Evolutionary conservation across 2,888 invertebrate species (phyloP), one percentile per base, ranked within the genome.

Genomic region (Tineola bisselliella): DNA sequence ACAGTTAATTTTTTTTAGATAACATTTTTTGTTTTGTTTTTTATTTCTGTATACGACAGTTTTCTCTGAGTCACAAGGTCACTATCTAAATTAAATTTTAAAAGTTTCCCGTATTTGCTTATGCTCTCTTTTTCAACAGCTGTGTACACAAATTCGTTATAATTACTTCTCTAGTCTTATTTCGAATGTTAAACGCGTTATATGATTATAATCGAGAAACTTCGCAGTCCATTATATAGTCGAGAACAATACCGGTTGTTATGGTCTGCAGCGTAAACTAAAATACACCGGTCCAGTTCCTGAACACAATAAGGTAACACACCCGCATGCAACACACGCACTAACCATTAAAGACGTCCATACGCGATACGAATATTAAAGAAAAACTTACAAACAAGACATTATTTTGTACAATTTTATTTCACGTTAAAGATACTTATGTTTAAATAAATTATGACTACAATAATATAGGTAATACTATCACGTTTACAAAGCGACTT

Each of bases 331-430:
- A 48, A 12, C 15, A 31, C 52, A 48, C 59, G 52, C 62, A 52
- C 52, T 12, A 19, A 44, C 59, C 62, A 62, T 62, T 62, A 62
- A 48, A 38, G 56, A 59, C 58, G 33, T 15, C 18, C 13, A 60
- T 25, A 56, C 52, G 52, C 15, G 52, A 61, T 58, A 56, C 54
- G 15, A 13, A 48, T 48, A 15, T 6, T 31, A 59, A 33, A 43
- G 18, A 52, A 56, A 52, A 61, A 52, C 31, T 38, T 25, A 61
- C 62, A 15, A 70, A 74, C 77, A 79, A 79, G 73, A 79, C 76
- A 76, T 84, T 84, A 84, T 59, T 62, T 30, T 86, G 31, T 86
- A 80, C 69, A 81, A 80, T 82, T 25, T 81, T 78, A 63, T 44
- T 44, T 52, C 79, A 76, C 69, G 69, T 76, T 76, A 52, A 78